Conservation (phyloP, 1,140 invertebrate species). For the Aphidius ervi region DNA sequence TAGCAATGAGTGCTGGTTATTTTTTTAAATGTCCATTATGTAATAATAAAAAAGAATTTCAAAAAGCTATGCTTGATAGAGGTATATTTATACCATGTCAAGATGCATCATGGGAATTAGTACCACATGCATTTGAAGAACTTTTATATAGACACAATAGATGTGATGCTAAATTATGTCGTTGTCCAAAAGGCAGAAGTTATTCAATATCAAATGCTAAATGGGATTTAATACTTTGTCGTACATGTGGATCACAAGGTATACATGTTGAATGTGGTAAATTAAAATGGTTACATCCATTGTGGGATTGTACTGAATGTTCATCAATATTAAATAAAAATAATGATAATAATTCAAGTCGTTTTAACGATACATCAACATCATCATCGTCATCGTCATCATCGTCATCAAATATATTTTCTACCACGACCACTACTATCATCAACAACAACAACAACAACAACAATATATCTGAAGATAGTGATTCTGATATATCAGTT, state of each 20-base stretch:
- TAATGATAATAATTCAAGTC: neutral
- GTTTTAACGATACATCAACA: too few relatives aligned
- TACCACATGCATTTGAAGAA: slow-evolving; percentile 62
- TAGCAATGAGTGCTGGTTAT: slow-evolving; percentile 62
- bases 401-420: too few relatives aligned
- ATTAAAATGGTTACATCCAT: slow-evolving; percentile 39
- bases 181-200: slow-evolving; percentile 57
- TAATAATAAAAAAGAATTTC: slow-evolving; percentile 60
- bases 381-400: too few relatives aligned
- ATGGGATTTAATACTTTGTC: slow-evolving; percentile 58
- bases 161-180: slow-evolving; percentile 59
- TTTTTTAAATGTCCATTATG: slow-evolving; percentile 69
- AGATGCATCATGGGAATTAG: slow-evolving; percentile 69
- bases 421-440: neutral
- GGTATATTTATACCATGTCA: slow-evolving; percentile 65
- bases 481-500: slow-evolving; percentile 40
- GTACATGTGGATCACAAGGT: slow-evolving; percentile 58
- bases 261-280: slow-evolving; percentile 54
- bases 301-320: slow-evolving; percentile 48
- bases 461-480: slow-evolving; percentile 27
- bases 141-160: slow-evolving; percentile 56
- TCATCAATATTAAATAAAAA: slow-evolving; percentile 29
- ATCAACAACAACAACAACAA: slow-evolving; percentile 11
- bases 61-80: slow-evolving; percentile 57
- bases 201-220: slow-evolving; percentile 51